These are phyloP conservation scores for Tuberolachnus salignus DNA, from an alignment of 2,888 invertebrate species.

Conservation along the genomic window DNA sequence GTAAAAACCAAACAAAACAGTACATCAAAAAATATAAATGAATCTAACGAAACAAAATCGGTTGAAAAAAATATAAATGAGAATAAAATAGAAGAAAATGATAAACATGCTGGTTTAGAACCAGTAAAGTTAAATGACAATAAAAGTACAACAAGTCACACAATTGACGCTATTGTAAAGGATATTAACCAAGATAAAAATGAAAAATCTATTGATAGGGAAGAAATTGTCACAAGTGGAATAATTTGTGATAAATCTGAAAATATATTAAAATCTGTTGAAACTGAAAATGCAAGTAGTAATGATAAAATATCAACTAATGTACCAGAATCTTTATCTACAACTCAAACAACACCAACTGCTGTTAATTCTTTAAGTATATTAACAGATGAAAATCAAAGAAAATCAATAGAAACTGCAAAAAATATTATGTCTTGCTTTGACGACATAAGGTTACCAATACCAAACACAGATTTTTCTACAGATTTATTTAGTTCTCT, in stretches of 20 bases:
- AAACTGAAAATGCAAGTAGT: constrained; percentile 54
- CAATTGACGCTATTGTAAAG: constrained; percentile 52
- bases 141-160: constrained; percentile 53
- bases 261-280: constrained; percentile 53
- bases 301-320: constrained; percentile 22
- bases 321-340: constrained; percentile 26
- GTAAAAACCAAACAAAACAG: constrained; percentile 42
- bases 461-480: constrained; percentile 64
- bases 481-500: constrained; percentile 70
- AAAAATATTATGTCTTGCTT: constrained; percentile 54
- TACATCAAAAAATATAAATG: constrained; percentile 54
- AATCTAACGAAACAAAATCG: constrained; percentile 48
- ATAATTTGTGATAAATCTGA: constrained; percentile 38
- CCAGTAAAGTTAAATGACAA: constrained; percentile 53
- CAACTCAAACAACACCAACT: constrained; percentile 22
- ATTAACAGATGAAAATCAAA: constrained; percentile 47
- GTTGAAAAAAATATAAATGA: constrained; percentile 16
- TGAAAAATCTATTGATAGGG: constrained; percentile 38
- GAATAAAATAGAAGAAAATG: constrained; percentile 53
- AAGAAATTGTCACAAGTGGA: constrained; percentile 40
- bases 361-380: constrained; percentile 48
- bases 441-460: constrained; percentile 54
- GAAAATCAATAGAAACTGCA: constrained; percentile 55
- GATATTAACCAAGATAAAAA: constrained; percentile 52
- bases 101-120: constrained; percentile 32